These are phyloP conservation scores for Drosophila stalkeri DNA, from an alignment of 2,888 invertebrate species.

Conservation along the genomic window DNA sequence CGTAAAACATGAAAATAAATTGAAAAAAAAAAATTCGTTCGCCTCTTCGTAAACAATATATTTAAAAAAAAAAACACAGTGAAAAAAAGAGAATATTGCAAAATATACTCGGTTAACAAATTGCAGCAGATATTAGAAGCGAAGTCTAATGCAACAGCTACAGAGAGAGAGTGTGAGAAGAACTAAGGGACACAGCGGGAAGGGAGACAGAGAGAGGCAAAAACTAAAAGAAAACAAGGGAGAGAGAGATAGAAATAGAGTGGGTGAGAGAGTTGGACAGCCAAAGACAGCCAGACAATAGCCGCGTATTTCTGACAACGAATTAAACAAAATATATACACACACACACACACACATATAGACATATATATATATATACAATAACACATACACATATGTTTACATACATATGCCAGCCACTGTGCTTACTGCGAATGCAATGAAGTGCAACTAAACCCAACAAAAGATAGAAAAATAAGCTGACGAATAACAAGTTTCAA, in stretches of 20 bases:
- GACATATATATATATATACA: neutral
- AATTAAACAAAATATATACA: constrained; percentile 67
- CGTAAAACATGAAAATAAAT: constrained; percentile 73
- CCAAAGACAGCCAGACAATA: constrained; percentile 42
- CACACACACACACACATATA: neutral
- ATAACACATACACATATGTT: neutral
- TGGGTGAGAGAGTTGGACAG: constrained; percentile 6
- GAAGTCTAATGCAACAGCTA: constrained; percentile 67
- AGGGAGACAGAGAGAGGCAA: neutral
- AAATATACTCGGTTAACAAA: constrained; percentile 72
- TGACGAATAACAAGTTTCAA: neutral
- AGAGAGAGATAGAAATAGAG: no score
- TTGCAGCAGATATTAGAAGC: constrained; percentile 76
- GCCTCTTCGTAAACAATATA: constrained; percentile 12
- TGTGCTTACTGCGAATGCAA: constrained; percentile 52
- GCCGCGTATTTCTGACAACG: constrained; percentile 67
- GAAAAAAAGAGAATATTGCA: constrained; percentile 24
- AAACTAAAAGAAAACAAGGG: neutral
- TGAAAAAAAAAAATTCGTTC: constrained; percentile 52
- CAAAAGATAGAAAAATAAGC: constrained; percentile 25
- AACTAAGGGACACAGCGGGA: neutral
- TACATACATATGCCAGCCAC: constrained; percentile 23
- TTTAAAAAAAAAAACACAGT: constrained; percentile 6
- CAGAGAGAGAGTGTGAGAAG: neutral
- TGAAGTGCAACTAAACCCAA: constrained; percentile 57